Evolutionary conservation across 2,888 invertebrate genomes (phyloP).

Genomic region (Mamestra brassicae): DNA sequence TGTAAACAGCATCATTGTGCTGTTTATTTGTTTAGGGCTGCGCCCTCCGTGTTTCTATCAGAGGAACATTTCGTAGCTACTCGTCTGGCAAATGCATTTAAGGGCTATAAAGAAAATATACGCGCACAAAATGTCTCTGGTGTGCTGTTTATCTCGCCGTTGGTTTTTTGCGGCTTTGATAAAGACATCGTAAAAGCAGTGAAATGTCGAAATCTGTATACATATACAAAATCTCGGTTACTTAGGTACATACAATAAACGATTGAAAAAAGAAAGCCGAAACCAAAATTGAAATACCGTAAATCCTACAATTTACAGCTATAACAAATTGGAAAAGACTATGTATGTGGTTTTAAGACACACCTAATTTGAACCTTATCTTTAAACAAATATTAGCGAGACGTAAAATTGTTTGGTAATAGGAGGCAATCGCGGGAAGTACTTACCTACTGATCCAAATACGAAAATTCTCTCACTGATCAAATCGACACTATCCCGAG

Average conservation of each 20-base stretch:
- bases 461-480: background rate
- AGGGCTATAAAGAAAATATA: constrained; percentile 54
- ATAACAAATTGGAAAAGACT: background rate
- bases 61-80: constrained; percentile 11
- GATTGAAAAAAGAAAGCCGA: constrained; percentile 13
- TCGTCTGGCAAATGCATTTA: constrained; percentile 43
- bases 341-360: background rate
- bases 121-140: constrained; percentile 25
- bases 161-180: constrained; percentile 32
- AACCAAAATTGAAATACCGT: background rate
- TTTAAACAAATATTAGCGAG: no score
- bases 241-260: background rate
- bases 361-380: no score
- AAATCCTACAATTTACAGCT: background rate
- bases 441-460: background rate
- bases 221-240: constrained; percentile 13
- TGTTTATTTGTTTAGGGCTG: constrained; percentile 53
- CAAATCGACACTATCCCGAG: background rate
- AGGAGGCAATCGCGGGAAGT: background rate
- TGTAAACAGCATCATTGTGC: constrained; percentile 55
- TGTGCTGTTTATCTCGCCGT: constrained; percentile 24
- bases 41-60: constrained; percentile 17
- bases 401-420: background rate
- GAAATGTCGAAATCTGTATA: constrained; percentile 26
- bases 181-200: constrained; percentile 40